A percentile compares a stretch with the other conserved stretches of the same genome.
Evolutionary conservation across 2,888 invertebrate species (phyloP).

Genomic region (Callinectes sapidus): DNA sequence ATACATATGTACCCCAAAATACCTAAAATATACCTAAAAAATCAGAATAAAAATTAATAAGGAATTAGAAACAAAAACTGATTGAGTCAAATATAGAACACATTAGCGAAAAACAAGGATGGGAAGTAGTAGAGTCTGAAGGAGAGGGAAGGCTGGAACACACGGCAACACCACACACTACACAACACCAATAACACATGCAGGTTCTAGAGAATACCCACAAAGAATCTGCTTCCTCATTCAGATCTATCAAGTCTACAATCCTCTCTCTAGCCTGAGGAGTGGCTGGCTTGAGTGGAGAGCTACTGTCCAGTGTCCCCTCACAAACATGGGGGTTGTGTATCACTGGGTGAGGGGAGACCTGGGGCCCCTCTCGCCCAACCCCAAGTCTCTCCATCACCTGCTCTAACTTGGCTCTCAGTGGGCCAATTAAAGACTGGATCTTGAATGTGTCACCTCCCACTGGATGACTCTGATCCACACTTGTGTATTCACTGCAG

Average conservation of each 20-base stretch:
- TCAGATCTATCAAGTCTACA: constrained; percentile 43
- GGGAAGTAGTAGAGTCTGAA: background rate
- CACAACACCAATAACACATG: constrained; percentile 14
- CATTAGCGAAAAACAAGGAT: background rate
- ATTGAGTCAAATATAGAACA: background rate
- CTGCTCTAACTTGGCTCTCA: constrained; percentile 61
- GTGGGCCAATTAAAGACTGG: constrained; percentile 51
- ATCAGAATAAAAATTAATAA: background rate
- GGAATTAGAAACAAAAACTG: background rate
- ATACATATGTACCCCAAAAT: no score
- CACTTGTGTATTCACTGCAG: constrained; percentile 31
- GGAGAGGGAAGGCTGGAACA: background rate
- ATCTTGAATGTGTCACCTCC: constrained; percentile 48
- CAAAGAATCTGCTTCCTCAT: constrained; percentile 7
- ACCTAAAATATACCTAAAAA: no score
- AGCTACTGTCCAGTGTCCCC: background rate
- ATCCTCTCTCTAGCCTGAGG: constrained; percentile 27
- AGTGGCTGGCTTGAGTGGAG: constrained; percentile 2
- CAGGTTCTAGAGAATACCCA: constrained; percentile 28
- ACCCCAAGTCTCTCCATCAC: constrained; percentile 53
- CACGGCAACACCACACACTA: constrained; percentile 21
- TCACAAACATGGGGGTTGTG: constrained; percentile 45
- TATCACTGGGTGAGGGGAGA: constrained; percentile 18
- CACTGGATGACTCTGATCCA: constrained; percentile 38
- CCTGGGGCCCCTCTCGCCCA: constrained; percentile 32